A percentile compares a stretch with the other conserved stretches of the same genome.
Conservation (phyloP, 2,888 invertebrate genomes). For the Blastobasis adustella region DNA sequence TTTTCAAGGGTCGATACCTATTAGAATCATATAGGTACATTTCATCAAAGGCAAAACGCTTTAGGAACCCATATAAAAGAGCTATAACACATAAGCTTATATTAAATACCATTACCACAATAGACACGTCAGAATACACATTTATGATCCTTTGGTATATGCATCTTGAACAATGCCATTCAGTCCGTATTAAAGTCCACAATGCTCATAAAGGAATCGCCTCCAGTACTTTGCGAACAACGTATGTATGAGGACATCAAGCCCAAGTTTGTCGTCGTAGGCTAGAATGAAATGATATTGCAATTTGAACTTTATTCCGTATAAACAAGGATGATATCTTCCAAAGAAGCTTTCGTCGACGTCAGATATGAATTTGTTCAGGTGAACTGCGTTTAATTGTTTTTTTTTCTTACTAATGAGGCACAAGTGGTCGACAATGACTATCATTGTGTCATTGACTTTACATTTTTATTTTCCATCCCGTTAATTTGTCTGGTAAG, state of each 20-base stretch:
- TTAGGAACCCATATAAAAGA: too few relatives aligned
- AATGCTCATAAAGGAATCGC: constrained; percentile 66
- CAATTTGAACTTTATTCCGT: constrained; percentile 1
- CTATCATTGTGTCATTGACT: constrained; percentile 60
- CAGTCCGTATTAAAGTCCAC: constrained; percentile 60
- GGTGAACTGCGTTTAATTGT: constrained; percentile 54
- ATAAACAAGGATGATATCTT: neutral
- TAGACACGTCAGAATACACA: constrained; percentile 6
- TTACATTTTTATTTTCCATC: constrained; percentile 41
- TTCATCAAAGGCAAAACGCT: too few relatives aligned
- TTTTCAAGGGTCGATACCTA: too few relatives aligned
- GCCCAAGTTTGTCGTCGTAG: neutral
- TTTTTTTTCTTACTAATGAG: constrained; percentile 67
- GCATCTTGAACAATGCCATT: constrained; percentile 62
- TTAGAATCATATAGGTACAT: too few relatives aligned
- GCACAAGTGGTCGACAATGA: constrained; percentile 64
- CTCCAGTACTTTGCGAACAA: constrained; percentile 43
- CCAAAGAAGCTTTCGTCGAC: neutral
- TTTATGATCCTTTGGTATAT: constrained; percentile 23
- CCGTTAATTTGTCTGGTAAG: constrained; percentile 45
- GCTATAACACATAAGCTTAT: too few relatives aligned
- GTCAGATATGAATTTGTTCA: constrained; percentile 23
- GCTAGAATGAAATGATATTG: neutral
- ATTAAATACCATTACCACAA: neutral
- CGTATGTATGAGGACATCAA: constrained; percentile 41